Conservation (phyloP, 2,113 vertebrate species). For the Cyanocitta stelleri region DNA sequence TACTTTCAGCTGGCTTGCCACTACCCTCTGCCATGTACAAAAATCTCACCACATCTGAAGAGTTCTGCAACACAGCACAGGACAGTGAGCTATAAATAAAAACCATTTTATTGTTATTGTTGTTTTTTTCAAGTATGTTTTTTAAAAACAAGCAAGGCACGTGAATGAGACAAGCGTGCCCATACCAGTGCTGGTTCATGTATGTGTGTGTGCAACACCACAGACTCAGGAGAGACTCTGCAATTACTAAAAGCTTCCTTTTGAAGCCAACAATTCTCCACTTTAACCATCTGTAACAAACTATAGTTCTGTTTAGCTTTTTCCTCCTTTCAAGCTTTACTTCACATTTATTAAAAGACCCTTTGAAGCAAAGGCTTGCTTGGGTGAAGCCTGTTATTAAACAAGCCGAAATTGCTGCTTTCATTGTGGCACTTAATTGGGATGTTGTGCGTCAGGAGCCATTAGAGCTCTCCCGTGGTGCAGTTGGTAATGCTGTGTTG, state of each 20-base stretch:
- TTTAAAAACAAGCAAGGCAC: not conserved
- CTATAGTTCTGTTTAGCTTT: not conserved
- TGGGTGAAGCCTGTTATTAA: not conserved
- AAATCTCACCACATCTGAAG: not conserved
- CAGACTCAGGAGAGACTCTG: not conserved
- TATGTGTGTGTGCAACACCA: not conserved
- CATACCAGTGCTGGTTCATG: not conserved
- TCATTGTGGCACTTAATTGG: conserved; percentile 23
- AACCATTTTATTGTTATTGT: not conserved
- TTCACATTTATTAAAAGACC: not conserved
- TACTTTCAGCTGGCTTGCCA: not conserved
- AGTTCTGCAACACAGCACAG: not conserved
- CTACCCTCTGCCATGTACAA: not conserved
- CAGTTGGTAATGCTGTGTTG: not conserved
- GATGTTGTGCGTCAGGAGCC: conserved; percentile 21
- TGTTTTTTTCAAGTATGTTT: not conserved
- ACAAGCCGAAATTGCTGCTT: conserved; percentile 7
- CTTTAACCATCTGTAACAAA: not conserved
- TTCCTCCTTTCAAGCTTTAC: not conserved
- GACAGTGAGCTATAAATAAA: not conserved
- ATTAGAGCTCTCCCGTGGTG: not conserved
- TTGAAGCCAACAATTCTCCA: not conserved
- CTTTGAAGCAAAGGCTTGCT: not conserved
- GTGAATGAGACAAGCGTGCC: not conserved
- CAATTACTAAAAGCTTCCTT: not conserved